Percentiles rank a stretch among this genome's conserved stretches.
Evolutionary conservation across 2,797 vertebrate genomes (phyloP).

Genomic region (Buphagus erythrorhynchus): DNA sequence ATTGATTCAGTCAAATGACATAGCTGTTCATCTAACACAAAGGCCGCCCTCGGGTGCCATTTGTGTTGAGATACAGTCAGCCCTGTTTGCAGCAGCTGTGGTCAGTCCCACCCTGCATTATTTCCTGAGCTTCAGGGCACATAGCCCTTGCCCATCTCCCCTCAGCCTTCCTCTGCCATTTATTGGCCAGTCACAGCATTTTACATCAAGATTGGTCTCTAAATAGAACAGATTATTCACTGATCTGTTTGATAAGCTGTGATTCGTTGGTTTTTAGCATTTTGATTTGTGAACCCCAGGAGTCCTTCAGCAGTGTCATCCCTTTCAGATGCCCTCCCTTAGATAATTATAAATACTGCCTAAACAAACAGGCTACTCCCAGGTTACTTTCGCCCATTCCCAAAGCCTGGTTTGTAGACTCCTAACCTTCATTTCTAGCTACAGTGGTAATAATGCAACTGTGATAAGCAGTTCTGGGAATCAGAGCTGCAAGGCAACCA

Average conservation of each 20-base stretch:
- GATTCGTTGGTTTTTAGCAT: background rate
- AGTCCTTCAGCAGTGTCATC: background rate
- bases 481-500: background rate
- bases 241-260: background rate
- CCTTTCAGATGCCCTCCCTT: accelerated
- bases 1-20: background rate
- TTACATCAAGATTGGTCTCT: background rate
- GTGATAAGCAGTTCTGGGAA: background rate
- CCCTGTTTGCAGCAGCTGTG: background rate
- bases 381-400: background rate
- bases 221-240: background rate
- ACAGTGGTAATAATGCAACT: background rate
- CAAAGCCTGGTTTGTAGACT: background rate
- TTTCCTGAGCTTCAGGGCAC: background rate
- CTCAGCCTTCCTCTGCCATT: background rate
- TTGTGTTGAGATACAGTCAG: background rate
- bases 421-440: background rate
- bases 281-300: background rate
- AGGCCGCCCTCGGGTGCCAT: background rate
- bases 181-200: background rate
- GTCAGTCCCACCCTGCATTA: background rate
- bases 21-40: background rate
- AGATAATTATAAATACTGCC: background rate
- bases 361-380: background rate
- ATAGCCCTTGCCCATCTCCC: background rate